Percentiles rank a stretch among this genome's conserved stretches.
Evolutionary conservation across 2,888 invertebrate genomes (phyloP).

Genomic region (Ophion slaviceki): DNA sequence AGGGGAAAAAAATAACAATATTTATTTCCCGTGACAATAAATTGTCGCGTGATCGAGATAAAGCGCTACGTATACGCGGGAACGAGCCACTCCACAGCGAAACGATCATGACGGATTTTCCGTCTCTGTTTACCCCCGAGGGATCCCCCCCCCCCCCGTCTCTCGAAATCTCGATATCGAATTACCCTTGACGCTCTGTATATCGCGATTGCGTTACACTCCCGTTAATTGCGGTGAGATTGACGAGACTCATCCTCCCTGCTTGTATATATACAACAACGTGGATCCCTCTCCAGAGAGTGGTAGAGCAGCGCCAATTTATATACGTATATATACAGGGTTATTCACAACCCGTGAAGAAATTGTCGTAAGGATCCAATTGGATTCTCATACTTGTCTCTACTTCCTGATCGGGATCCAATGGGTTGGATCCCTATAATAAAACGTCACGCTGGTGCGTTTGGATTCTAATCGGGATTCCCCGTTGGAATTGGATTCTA

Average conservation of each 20-base stretch:
- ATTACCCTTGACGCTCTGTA: slow-evolving; percentile 63
- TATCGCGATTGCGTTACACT: slow-evolving; percentile 69
- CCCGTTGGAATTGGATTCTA: no score
- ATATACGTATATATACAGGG: neutral
- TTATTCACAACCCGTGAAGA: neutral
- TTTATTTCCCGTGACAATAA: slow-evolving; percentile 10
- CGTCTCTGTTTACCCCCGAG: slow-evolving; percentile 28
- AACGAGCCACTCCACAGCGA: slow-evolving; percentile 28
- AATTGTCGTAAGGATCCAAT: no score
- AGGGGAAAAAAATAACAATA: neutral
- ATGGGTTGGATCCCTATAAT: no score
- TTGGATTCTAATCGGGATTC: no score
- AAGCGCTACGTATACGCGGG: neutral
- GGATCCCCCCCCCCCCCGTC: slow-evolving; percentile 1
- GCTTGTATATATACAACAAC: slow-evolving; percentile 22
- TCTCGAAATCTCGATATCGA: slow-evolving; percentile 66
- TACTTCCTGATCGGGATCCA: no score
- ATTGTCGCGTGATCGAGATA: slow-evolving; percentile 32
- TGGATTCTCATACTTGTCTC: no score
- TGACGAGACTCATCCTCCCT: slow-evolving; percentile 54
- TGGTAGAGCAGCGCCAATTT: slow-evolving; percentile 37
- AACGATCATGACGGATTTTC: slow-evolving; percentile 38
- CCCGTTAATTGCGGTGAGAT: slow-evolving; percentile 69
- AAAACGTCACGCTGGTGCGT: no score
- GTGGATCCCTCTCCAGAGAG: slow-evolving; percentile 39